Percentiles rank a stretch among this genome's conserved stretches.
Evolutionary conservation across 2,113 vertebrate genomes (phyloP).

Genomic region (Piaya cayana): DNA sequence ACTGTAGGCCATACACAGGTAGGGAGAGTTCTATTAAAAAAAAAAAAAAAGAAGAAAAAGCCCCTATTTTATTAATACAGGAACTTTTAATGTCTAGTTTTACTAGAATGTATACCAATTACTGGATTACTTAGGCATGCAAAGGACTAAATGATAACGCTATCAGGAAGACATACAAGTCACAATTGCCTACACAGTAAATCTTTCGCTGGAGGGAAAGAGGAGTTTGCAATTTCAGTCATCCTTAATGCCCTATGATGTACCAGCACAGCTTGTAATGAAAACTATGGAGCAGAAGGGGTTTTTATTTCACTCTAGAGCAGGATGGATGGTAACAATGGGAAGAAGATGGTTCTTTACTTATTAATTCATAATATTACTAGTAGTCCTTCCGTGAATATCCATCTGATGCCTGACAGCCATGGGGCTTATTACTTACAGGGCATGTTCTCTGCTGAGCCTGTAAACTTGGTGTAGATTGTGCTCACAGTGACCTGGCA

Average conservation of each 20-base stretch:
- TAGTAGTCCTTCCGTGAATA: neutral
- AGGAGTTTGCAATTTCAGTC: neutral
- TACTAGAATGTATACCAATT: neutral
- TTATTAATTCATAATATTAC: neutral
- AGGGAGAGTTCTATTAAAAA: neutral
- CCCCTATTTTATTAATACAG: neutral
- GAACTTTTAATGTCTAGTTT: neutral
- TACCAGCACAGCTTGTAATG: slow-evolving; percentile 4
- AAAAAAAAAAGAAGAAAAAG: neutral
- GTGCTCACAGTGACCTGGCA: neutral
- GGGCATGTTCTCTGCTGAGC: fast-evolving
- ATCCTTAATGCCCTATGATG: neutral
- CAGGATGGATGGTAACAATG: neutral
- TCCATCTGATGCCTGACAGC: neutral
- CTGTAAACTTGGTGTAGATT: neutral
- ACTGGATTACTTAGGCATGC: neutral
- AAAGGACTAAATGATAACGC: neutral
- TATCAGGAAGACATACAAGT: neutral
- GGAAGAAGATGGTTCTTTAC: neutral
- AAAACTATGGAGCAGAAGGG: neutral
- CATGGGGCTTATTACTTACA: neutral
- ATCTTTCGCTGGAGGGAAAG: neutral
- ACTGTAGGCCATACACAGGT: neutral
- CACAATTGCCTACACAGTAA: neutral
- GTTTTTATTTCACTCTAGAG: neutral